phyloP scores from a whole-genome alignment of 2,888 invertebrate species.

The Aleiodes leptofemur region DNA sequence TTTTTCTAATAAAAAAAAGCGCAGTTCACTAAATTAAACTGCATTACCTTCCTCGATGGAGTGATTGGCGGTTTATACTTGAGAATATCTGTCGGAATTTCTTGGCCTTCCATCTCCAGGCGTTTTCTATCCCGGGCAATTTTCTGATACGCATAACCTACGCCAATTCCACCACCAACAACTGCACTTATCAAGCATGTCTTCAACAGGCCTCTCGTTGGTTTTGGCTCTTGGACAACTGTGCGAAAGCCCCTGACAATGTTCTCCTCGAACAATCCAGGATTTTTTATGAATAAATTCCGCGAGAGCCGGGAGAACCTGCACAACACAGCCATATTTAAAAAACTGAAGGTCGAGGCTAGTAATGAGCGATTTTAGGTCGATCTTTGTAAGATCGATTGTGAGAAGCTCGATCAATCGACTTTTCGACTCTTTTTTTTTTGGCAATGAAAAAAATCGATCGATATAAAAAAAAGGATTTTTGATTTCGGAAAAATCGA shows the following conservation, averaged over 20 bases:
- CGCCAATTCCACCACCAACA: conserved; percentile 77
- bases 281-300: conserved; percentile 52
- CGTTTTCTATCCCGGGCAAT: conserved; percentile 74
- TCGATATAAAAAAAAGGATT: too few relatives aligned
- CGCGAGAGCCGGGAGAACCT: conserved; percentile 59
- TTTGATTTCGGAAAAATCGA: too few relatives aligned
- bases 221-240: conserved; percentile 57
- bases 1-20: not conserved
- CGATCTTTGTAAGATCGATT: too few relatives aligned
- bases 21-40: conserved; percentile 2
- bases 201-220: conserved; percentile 72
- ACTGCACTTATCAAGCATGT: conserved; percentile 79
- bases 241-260: conserved; percentile 57
- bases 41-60: conserved; percentile 76
- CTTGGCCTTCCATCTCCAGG: conserved; percentile 74
- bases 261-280: conserved; percentile 41
- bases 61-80: conserved; percentile 74
- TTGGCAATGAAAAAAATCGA: too few relatives aligned
- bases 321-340: conserved; percentile 62
- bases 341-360: not conserved
- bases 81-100: conserved; percentile 71
- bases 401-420: too few relatives aligned
- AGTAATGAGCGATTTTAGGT: not conserved
- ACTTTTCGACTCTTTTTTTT: too few relatives aligned
- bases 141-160: conserved; percentile 76